These are phyloP conservation scores for Podarcis muralis DNA, from an alignment of 2,113 vertebrate genomes.

Conservation along the genomic window DNA sequence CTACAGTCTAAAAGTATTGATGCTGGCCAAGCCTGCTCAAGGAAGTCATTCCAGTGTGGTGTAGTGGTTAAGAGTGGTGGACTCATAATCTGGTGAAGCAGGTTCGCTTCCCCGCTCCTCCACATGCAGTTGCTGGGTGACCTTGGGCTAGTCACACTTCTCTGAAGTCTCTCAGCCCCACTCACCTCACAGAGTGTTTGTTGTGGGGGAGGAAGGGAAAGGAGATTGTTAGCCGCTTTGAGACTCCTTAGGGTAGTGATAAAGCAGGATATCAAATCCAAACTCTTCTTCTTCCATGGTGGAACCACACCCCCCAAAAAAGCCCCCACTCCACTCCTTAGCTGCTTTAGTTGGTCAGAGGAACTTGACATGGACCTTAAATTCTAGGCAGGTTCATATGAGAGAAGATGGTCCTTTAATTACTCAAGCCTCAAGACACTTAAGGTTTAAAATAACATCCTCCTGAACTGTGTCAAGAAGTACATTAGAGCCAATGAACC, in stretches of 20 bases:
- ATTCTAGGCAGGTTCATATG: neutral
- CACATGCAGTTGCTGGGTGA: too few relatives aligned
- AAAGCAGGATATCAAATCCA: too few relatives aligned
- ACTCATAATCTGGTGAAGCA: too few relatives aligned
- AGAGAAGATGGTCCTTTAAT: neutral
- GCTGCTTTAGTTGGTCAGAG: neutral
- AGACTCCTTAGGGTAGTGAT: too few relatives aligned
- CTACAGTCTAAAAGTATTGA: neutral
- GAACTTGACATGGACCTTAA: neutral
- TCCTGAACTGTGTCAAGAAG: neutral
- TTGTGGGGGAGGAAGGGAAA: too few relatives aligned
- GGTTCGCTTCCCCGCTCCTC: too few relatives aligned
- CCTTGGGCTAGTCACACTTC: too few relatives aligned
- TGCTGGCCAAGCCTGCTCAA: neutral
- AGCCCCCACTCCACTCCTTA: neutral
- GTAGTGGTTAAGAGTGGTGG: too few relatives aligned
- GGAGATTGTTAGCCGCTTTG: too few relatives aligned
- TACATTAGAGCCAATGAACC: neutral
- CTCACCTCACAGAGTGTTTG: too few relatives aligned
- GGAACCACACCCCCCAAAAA: neutral
- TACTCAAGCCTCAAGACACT: neutral
- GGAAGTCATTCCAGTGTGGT: neutral
- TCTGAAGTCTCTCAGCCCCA: too few relatives aligned
- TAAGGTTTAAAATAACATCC: neutral
- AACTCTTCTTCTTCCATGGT: too few relatives aligned